A percentile compares a stretch with the other conserved stretches of the same genome.
phyloP scores from a whole-genome alignment of 2,113 vertebrate species.

The Felis catus region F.catus_Fca126_mat1.0 CM031411.1:103910501-103911000 shows the following conservation, averaged over 20 bases:
- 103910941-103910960: conserved; percentile 45
- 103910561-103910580: not conserved
- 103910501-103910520: not conserved
- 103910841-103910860: conserved; percentile 5
- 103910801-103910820: not conserved
- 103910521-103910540: not conserved
- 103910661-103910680: not conserved
- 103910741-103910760: conserved; percentile 9
- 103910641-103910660: not conserved
- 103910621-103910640: not conserved
- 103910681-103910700: not conserved
- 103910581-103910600: not conserved
- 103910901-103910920: conserved; percentile 66
- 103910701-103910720: not conserved
- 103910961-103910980: conserved; percentile 41
- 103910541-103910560: not conserved
- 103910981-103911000: conserved; percentile 72
- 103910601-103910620: not conserved
- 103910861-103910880: conserved; percentile 40
- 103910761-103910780: conserved; percentile 41
- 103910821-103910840: conserved; percentile 20
- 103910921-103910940: conserved; percentile 64
- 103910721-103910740: not conserved
- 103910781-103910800: not conserved
- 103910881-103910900: conserved; percentile 56